Conservation (phyloP, 2,888 invertebrate species). For the Thyatira batis region DNA sequence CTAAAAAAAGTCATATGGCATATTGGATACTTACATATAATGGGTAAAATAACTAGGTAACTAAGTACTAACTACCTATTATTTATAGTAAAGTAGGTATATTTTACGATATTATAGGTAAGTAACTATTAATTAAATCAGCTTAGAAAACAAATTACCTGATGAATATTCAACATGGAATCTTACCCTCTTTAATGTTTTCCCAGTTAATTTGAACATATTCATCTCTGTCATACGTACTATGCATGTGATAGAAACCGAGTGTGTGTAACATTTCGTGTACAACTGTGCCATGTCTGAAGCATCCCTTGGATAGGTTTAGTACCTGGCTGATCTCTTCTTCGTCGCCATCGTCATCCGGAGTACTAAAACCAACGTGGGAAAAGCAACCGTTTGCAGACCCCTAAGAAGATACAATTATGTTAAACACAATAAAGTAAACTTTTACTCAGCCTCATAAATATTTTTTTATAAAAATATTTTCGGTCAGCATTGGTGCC, state of each 20-base stretch:
- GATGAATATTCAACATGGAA: constrained; percentile 1
- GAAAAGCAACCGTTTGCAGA: constrained; percentile 81
- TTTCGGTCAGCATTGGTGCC: too few species aligned
- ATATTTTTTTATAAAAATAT: too few species aligned
- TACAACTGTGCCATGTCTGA: constrained; percentile 84
- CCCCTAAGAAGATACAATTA: too few species aligned
- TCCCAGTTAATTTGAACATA: constrained; percentile 88
- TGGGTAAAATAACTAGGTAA: too few species aligned
- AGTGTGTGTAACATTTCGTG: constrained; percentile 91
- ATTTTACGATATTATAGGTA: too few species aligned
- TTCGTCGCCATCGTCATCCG: constrained; percentile 48
- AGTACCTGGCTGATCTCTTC: constrained; percentile 65
- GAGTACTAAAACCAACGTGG: constrained; percentile 59
- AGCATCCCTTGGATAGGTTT: constrained; percentile 81
- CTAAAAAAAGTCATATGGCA: constrained; percentile 47
- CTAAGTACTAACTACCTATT: too few species aligned
- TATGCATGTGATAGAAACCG: constrained; percentile 93
- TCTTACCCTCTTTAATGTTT: constrained; percentile 84
- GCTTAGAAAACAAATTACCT: too few species aligned
- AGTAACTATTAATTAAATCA: too few species aligned
- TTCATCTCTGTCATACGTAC: constrained; percentile 88
- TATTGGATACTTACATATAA: too few species aligned
- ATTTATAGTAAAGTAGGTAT: too few species aligned
- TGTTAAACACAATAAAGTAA: too few species aligned
- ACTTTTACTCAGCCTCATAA: too few species aligned